Percentiles rank a stretch among this genome's conserved stretches.
phyloP scores from a whole-genome alignment of 2,888 invertebrate species.

The Caenorhabditis japonica region DNA sequence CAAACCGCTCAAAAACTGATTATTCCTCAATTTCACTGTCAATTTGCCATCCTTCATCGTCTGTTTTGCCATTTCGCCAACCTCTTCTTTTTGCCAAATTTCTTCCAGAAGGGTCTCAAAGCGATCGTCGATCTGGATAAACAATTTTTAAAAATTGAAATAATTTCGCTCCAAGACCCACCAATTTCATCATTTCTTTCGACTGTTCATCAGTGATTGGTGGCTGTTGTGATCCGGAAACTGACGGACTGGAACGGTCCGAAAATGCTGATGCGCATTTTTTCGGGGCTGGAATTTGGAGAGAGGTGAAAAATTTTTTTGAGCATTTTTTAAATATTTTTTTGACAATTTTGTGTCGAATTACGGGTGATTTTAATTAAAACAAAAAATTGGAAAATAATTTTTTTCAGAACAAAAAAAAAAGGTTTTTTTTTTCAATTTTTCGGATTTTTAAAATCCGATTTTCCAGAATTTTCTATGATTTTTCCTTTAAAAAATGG shows the following conservation, averaged over 20 bases:
- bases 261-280: background rate
- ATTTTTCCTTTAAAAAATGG: too few relatives aligned
- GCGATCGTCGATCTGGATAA: conserved; percentile 33
- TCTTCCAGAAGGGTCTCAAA: conserved; percentile 14
- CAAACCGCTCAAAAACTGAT: conserved; percentile 33
- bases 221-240: conserved; percentile 8
- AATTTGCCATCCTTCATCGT: background rate
- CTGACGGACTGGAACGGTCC: background rate
- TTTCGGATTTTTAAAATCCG: too few relatives aligned
- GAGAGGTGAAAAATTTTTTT: too few relatives aligned
- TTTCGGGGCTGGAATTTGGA: conserved; percentile 18
- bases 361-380: too few relatives aligned
- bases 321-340: too few relatives aligned
- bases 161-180: background rate
- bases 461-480: too few relatives aligned
- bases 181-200: conserved; percentile 25
- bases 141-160: background rate
- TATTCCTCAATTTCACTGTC: conserved; percentile 23
- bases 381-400: background rate
- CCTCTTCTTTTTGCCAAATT: conserved; percentile 15
- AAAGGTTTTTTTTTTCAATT: too few relatives aligned
- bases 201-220: conserved; percentile 7
- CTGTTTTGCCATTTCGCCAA: background rate
- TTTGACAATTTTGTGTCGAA: too few relatives aligned
- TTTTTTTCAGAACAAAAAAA: background rate